A percentile compares a stretch with the other conserved stretches of the same genome.
These are phyloP conservation scores for Forbesichthys papilliferus DNA, from an alignment of 2,113 vertebrate genomes.

Conservation along the genomic window DNA sequence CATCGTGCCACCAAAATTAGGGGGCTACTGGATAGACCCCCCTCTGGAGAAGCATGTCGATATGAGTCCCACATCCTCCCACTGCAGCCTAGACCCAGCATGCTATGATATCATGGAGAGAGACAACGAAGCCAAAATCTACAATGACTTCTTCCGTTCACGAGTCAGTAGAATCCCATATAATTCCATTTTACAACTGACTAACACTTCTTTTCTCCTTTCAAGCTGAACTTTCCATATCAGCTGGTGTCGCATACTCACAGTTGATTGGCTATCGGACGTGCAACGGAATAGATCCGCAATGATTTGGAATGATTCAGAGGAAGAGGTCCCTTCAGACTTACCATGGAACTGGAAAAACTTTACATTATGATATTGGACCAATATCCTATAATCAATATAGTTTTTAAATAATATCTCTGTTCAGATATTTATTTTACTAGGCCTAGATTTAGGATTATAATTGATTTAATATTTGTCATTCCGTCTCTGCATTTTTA, in stretches of 20 bases:
- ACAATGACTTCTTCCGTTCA: conserved; percentile 82
- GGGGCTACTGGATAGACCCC: conserved; percentile 88
- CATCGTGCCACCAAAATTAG: conserved; percentile 82
- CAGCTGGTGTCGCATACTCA: neutral
- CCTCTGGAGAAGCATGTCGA: conserved; percentile 71
- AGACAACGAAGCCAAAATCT: conserved; percentile 83
- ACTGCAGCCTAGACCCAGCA: conserved; percentile 59
- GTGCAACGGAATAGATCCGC: neutral
- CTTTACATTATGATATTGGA: too few species aligned
- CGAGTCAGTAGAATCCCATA: conserved; percentile 69
- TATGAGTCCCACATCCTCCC: conserved; percentile 71
- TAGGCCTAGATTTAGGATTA: too few species aligned
- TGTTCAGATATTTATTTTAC: too few species aligned
- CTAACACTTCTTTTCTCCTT: neutral
- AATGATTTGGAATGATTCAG: neutral
- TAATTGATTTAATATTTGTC: neutral
- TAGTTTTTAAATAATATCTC: too few species aligned
- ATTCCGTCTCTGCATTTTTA: conserved; percentile 45
- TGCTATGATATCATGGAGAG: conserved; percentile 84
- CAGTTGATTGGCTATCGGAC: too few species aligned
- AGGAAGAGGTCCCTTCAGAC: too few species aligned
- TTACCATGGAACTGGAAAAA: too few species aligned
- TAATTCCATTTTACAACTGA: neutral
- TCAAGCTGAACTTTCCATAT: neutral
- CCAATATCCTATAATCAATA: too few species aligned